Base-by-base conservation (phyloP, 2,797 vertebrate genomes). In the Eospalax fontanierii region DNA sequence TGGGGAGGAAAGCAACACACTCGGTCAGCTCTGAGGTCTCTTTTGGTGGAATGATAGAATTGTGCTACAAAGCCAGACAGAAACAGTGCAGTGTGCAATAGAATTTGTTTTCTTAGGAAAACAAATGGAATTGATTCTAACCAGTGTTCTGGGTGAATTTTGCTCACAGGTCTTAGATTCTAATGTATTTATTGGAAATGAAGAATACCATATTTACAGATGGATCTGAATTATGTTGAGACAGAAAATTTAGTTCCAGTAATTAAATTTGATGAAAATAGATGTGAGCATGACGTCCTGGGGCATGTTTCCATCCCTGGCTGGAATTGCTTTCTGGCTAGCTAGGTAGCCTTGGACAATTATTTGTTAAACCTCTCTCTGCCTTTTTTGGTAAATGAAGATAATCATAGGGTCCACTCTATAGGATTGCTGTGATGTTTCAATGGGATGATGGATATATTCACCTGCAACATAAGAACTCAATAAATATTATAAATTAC, bases 81-180 rank as follows among this genome's bases (percentile, higher is more conserved):
- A 59, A 80, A 19, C 5, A 65, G 18, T 18, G 6, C n/a, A 10
- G 4, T 28, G 1, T 43, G 21, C 33, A 91, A 73, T 50, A 28
- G 38, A 15, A 16, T 91, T 91, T 33, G 5, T 28, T 93, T 65
- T 68, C 50, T 89, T 73, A 63, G 83, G 24, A 81, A 90, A 79
- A 85, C 57, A 11, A n/a, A 81, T 30, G 21, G 26, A 68, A 74
- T 26, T 43, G 6, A 66, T 88, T 57, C 74, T 86, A 35, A 46
- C 30, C 50, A 63, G 22, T 4, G 11, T 61, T 11, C 1, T 24
- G 3, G 57, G 10, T 78, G 15, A 81, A 43, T 90, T 38, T 92
- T 43, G 61, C 28, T 54, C 68, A 87, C 0, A 0, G 54, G 43
- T 81, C 66, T 76, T 59, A 85, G 10, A 70, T 89, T 65, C 21